Conservation (phyloP, 2,113 vertebrate species). For the Argyrosomus japonicus region DNA sequence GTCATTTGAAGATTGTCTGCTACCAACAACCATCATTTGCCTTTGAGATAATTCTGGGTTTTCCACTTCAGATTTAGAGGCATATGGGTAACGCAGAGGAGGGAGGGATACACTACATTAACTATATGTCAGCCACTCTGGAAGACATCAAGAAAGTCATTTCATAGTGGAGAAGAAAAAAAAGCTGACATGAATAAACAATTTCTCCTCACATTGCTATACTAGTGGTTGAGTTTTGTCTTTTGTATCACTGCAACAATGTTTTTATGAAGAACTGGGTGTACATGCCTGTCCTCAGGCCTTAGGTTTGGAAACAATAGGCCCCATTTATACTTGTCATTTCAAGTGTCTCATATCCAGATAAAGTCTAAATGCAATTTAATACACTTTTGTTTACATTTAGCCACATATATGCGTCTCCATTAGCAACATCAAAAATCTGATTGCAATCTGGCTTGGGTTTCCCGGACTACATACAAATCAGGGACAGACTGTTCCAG, state of each 20-base stretch:
- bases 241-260: constrained; percentile 31
- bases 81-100: constrained; percentile 70
- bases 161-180: constrained; percentile 51
- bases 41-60: constrained; percentile 80
- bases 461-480: background rate
- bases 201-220: constrained; percentile 33
- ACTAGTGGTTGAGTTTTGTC: constrained; percentile 40
- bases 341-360: background rate
- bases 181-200: constrained; percentile 67
- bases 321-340: constrained; percentile 12
- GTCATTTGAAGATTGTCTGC: constrained; percentile 79
- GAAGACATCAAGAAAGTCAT: constrained; percentile 74
- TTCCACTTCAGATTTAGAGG: constrained; percentile 75
- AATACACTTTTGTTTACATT: constrained; percentile 1
- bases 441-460: background rate
- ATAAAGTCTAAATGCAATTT: background rate
- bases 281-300: constrained; percentile 13
- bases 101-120: constrained; percentile 75
- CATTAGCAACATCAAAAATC: background rate
- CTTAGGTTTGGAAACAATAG: constrained; percentile 12
- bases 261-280: constrained; percentile 19
- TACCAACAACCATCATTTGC: constrained; percentile 80
- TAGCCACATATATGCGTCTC: background rate
- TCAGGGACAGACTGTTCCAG: background rate
- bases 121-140: constrained; percentile 75